These are phyloP conservation scores for Ianthella basta DNA, from an alignment of 37 sponge, comb jelly and placozoan species.

Conservation along the genomic window DNA sequence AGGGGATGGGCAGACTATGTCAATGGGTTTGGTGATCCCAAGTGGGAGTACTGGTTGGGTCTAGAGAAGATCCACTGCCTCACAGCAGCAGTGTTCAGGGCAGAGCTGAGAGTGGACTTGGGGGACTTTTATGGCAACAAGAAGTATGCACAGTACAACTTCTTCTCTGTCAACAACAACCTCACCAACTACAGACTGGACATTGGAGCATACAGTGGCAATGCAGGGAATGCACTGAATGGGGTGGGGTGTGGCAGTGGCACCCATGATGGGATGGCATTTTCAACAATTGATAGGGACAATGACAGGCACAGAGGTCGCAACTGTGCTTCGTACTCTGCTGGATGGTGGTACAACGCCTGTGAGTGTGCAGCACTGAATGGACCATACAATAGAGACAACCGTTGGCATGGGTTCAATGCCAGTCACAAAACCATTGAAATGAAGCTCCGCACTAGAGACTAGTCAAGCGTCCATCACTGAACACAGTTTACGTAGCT, in stretches of 20 bases:
- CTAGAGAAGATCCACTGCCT: conserved; percentile 30
- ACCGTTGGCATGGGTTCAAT: not conserved
- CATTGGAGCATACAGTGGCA: not conserved
- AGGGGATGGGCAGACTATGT: conserved; percentile 22
- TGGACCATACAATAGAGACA: not conserved
- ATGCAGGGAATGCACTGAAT: too few relatives aligned
- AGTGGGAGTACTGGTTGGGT: conserved; percentile 22
- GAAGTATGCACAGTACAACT: conserved; percentile 1
- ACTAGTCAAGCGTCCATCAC: not conserved
- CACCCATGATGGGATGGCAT: not conserved
- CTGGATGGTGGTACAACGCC: conserved; percentile 9
- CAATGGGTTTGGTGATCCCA: not conserved
- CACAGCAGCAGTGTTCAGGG: not conserved
- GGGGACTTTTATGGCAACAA: not conserved
- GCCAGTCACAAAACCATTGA: not conserved
- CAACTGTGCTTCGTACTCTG: too few relatives aligned
- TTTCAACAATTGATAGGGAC: too few relatives aligned
- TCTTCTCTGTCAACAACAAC: too few relatives aligned
- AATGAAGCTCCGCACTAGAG: conserved; percentile 24
- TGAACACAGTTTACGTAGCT: too few relatives aligned
- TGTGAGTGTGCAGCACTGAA: not conserved
- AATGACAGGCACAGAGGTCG: too few relatives aligned
- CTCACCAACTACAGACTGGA: too few relatives aligned
- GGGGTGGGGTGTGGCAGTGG: not conserved
- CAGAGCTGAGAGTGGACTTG: conserved; percentile 24